These are phyloP conservation scores for Polylopha cassiicola DNA, from an alignment of 2,888 invertebrate species.

Conservation along the genomic window DNA sequence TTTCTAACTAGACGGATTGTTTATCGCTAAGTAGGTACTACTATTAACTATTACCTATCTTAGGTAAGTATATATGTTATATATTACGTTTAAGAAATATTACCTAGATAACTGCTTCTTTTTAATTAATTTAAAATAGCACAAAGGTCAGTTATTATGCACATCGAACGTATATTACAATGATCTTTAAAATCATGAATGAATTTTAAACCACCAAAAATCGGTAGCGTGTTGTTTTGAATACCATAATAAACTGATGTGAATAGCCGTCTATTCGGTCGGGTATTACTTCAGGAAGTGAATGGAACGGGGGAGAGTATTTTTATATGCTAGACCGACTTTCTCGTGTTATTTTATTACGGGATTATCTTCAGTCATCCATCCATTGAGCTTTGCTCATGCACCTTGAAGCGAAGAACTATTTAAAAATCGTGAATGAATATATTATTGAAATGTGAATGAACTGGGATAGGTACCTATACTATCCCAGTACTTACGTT, in stretches of 20 bases:
- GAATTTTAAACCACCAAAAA: slow-evolving; percentile 54
- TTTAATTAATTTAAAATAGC: too few relatives aligned
- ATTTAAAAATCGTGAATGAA: slow-evolving; percentile 3
- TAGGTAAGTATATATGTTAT: too few relatives aligned
- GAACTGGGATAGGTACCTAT: too few relatives aligned
- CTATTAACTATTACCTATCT: too few relatives aligned
- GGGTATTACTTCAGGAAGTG: slow-evolving; percentile 20
- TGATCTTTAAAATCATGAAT: slow-evolving; percentile 62
- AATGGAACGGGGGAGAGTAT: slow-evolving; percentile 40
- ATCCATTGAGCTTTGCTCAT: slow-evolving; percentile 3
- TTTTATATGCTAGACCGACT: slow-evolving; percentile 44
- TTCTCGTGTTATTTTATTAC: slow-evolving; percentile 45
- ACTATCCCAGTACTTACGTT: too few relatives aligned
- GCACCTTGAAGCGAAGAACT: slow-evolving; percentile 7
- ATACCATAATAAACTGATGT: slow-evolving; percentile 44
- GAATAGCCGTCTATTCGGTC: slow-evolving; percentile 33
- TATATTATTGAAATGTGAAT: slow-evolving; percentile 12
- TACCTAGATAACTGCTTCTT: too few relatives aligned
- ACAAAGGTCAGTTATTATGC: too few relatives aligned
- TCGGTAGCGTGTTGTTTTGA: slow-evolving; percentile 40
- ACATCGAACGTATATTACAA: too few relatives aligned
- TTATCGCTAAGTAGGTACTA: too few relatives aligned
- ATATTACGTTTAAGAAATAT: too few relatives aligned
- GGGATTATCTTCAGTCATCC: slow-evolving; percentile 24
- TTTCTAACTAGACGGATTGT: too few relatives aligned